Evolutionary conservation across 2,113 vertebrate species (phyloP), one percentile per base, ranked within the genome.

Genomic region (Microcebus lehilahytsara): DNA sequence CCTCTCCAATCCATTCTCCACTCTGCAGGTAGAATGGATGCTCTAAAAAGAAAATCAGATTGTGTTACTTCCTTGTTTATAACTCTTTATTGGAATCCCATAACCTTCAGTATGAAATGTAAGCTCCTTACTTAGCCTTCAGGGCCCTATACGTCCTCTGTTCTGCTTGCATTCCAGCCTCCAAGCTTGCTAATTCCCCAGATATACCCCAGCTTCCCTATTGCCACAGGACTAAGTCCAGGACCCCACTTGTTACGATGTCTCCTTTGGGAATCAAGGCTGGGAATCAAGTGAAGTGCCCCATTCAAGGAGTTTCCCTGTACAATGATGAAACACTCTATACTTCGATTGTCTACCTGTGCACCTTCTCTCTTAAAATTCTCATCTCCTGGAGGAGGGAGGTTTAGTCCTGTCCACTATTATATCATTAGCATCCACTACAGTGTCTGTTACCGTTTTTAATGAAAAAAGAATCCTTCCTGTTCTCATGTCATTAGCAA

Each of bases 41-140:
- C 46, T 95, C 56, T 42, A 30, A 89, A 93, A 86, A 85, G 12
- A 34, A 92, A 89, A 78, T 64, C 51, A 66, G 53, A 58, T 95
- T 53, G 53, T 74, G 30, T 37, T 84, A 74, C 7, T 42, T 83
- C 42, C 34, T 94, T 81, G 16, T 72, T 84, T 91, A 19, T 67
- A 87, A 34, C 3, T 2, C 22, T 86, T 81, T 80, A 25, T n/a
- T 85, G 32, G 13, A 49, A 22, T 58, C 51, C 30, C 30, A 1
- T 91, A 81, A 32, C 19, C 77, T 93, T 78, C 20, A 62, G 6
- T 12, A 78, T 60, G 27, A 77, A 49, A 83, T 51, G 37, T 19
- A 79, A 95, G 8, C 22, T 67, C 58, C 62, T 83, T 58, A 86
- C 62, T 83, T 58, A 86, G 34, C 4, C 56, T 91, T 89, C 25